Conservation (phyloP, 2,113 vertebrate genomes). For the Myotis davidii region DNA sequence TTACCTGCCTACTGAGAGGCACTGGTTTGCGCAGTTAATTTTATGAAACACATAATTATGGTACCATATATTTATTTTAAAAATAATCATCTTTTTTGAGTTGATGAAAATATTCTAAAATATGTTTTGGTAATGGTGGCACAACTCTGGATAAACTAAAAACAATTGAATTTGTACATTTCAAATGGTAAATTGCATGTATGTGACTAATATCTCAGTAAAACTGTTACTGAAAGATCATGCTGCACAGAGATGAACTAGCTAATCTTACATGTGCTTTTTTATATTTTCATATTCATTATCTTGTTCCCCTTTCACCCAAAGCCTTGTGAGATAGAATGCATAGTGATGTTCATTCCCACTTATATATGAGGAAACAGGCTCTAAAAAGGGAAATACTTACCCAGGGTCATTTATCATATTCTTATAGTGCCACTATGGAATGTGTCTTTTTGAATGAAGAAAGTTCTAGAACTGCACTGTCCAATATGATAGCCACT, state of each 20-base stretch:
- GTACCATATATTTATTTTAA: background rate
- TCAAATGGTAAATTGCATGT: background rate
- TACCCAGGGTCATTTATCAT: background rate
- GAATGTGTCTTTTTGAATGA: background rate
- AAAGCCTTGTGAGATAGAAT: background rate
- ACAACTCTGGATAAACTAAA: background rate
- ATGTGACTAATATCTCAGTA: constrained; percentile 24
- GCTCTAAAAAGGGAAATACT: background rate
- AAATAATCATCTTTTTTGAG: background rate
- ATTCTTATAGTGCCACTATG: background rate
- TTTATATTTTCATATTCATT: background rate
- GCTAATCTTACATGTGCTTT: background rate
- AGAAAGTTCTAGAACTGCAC: background rate
- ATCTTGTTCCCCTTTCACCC: background rate
- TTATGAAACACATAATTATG: background rate
- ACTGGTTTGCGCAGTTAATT: background rate
- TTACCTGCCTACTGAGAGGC: background rate
- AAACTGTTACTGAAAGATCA: background rate
- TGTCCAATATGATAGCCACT: background rate
- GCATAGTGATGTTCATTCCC: background rate
- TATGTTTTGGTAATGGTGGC: background rate
- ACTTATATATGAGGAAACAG: background rate
- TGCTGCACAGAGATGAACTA: background rate
- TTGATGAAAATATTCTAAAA: constrained; percentile 16
- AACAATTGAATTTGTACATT: background rate